Evolutionary conservation across 2,888 invertebrate species (phyloP), one percentile per base, ranked within the genome.

Genomic region (Liodrosophila aerea): DNA sequence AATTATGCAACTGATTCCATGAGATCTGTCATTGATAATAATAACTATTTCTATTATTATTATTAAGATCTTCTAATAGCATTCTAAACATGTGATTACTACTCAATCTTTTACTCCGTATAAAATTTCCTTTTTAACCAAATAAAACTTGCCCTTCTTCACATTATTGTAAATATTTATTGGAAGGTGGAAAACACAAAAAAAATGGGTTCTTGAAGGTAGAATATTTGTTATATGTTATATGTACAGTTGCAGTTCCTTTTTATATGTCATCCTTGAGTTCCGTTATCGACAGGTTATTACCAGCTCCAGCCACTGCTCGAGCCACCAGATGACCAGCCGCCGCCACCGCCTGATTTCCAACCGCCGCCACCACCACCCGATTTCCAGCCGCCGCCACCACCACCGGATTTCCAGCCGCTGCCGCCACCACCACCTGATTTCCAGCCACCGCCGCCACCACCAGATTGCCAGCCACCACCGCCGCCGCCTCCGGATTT

Each of bases 261-360:
- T 64, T 44, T 4, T 29, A 16, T 36, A 40, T 49, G 5, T 5
- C 22, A 22, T 22, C 5, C 22, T 22, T 4, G 22, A 4, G 22
- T 22, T 22, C 22, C 22, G 22, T 22, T 22, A 4, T 2, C 22
- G 22, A 22, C 11, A 16, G 16, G 12, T 5, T 7, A 22, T 46
- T 81, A 80, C 80, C 80, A 74, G 46, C 83, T 77, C 77, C 77
- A 82, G 50, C 59, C 74, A 13, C 68, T 13, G 59, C 45, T 47
- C 7, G 46, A 45, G 1, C 40, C 36, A 9, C 64, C 52, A 12
- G 61, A 65, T 13, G 64, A 37, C 65, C 66, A 16, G 61, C 61
- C 30, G 12, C 68, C 46, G n/a, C 39, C 18, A 7, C 47, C 49
- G n/a, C 70, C 50, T 3, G 62, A 66, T 7, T 64, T 33, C 65